phyloP scores from a whole-genome alignment of 2,888 invertebrate genomes.

The Hyppa rectilinea region DNA sequence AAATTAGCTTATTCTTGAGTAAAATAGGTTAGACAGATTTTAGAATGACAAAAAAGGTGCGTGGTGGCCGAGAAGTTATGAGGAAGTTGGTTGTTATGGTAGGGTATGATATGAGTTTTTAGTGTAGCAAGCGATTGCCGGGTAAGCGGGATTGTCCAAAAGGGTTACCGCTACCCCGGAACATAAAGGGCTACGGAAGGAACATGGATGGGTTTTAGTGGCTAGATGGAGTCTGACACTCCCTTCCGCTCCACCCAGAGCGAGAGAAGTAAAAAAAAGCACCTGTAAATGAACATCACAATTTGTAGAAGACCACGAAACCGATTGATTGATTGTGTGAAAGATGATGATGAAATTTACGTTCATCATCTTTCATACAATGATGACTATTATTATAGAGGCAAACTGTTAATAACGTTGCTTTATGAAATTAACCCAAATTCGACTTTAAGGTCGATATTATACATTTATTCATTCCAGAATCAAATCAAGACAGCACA shows the following conservation, averaged over 20 bases:
- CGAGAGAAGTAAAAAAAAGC: too few relatives aligned
- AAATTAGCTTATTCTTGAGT: not conserved
- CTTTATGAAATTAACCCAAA: not conserved
- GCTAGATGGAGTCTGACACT: too few relatives aligned
- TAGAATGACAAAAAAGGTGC: not conserved
- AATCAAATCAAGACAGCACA: constrained; percentile 89
- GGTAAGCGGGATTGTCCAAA: too few relatives aligned
- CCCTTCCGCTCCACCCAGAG: too few relatives aligned
- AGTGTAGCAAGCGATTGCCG: too few relatives aligned
- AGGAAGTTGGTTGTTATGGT: not conserved
- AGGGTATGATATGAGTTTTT: not conserved
- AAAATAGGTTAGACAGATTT: not conserved
- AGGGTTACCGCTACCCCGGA: too few relatives aligned
- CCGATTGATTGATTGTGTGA: not conserved
- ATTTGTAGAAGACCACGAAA: not conserved
- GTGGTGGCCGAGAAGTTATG: not conserved
- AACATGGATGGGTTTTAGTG: too few relatives aligned
- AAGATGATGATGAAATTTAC: too few relatives aligned
- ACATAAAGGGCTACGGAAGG: too few relatives aligned
- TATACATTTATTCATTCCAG: constrained; percentile 54
- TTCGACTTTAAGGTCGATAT: not conserved
- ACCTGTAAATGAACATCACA: not conserved
- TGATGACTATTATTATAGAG: not conserved
- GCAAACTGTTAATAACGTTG: not conserved
- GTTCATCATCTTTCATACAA: not conserved